Percentiles rank a stretch among this genome's conserved stretches.
phyloP scores from a whole-genome alignment of 2,888 invertebrate species.

The Conchocele bisecta region DNA sequence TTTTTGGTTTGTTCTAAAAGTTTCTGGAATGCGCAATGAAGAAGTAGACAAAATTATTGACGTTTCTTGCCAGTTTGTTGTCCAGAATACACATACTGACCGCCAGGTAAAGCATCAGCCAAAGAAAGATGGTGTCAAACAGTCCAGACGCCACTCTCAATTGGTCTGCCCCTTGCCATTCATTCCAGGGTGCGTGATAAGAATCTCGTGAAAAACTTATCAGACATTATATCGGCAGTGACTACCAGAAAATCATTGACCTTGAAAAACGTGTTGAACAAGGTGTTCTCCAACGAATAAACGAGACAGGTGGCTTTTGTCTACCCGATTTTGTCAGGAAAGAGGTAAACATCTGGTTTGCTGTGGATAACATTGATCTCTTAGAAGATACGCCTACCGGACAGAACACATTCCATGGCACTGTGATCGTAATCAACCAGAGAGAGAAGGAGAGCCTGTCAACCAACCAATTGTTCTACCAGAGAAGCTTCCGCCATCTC shows the following conservation, averaged over 20 bases:
- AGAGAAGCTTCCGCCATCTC: slow-evolving; percentile 19
- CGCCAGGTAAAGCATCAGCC: slow-evolving; percentile 17
- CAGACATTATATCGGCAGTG: not conserved
- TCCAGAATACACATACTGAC: slow-evolving; percentile 29
- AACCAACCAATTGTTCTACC: slow-evolving; percentile 37
- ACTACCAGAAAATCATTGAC: slow-evolving; percentile 6
- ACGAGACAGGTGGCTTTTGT: slow-evolving; percentile 28
- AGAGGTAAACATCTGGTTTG: slow-evolving; percentile 42
- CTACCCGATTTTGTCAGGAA: slow-evolving; percentile 44
- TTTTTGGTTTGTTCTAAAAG: slow-evolving; percentile 11
- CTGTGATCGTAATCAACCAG: slow-evolving; percentile 34
- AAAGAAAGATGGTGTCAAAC: slow-evolving; percentile 19
- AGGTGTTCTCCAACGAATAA: slow-evolving; percentile 25
- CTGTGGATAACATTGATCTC: slow-evolving; percentile 42
- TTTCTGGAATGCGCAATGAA: slow-evolving; percentile 14
- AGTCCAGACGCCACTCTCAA: slow-evolving; percentile 26
- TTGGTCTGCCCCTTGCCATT: slow-evolving; percentile 6
- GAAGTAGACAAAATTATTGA: slow-evolving; percentile 36
- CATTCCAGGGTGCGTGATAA: slow-evolving; percentile 9
- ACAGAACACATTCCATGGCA: slow-evolving; percentile 9
- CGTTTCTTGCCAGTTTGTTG: slow-evolving; percentile 30
- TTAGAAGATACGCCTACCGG: slow-evolving; percentile 30
- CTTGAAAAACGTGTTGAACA: slow-evolving; percentile 12
- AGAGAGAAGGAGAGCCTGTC: slow-evolving; percentile 26
- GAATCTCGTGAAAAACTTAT: too few relatives aligned